These are phyloP conservation scores for Ceratina japonica DNA, from an alignment of 1,140 invertebrate species.

Conservation along the genomic window DNA sequence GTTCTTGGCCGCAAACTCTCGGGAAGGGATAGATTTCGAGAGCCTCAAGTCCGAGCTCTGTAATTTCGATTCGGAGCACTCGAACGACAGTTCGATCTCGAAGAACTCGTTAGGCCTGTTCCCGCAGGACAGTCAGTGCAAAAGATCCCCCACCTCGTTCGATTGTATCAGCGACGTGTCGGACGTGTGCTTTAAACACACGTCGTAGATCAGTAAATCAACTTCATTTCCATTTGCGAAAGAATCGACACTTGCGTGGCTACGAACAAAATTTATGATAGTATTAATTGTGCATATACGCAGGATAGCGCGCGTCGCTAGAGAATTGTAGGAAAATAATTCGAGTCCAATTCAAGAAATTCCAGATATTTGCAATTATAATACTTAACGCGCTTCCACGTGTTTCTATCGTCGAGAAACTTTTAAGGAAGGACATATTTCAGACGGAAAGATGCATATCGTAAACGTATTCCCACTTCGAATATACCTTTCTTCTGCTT, in stretches of 20 bases:
- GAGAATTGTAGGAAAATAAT: conserved; percentile 37
- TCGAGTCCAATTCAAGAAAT: not conserved
- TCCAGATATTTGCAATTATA: conserved; percentile 41
- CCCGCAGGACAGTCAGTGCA: conserved; percentile 53
- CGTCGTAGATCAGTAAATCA: conserved; percentile 46
- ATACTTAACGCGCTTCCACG: conserved; percentile 31
- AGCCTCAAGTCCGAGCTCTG: conserved; percentile 73
- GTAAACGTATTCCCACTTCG: conserved; percentile 44
- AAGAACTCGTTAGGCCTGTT: conserved; percentile 67
- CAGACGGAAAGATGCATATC: conserved; percentile 46
- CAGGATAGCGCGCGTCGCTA: conserved; percentile 48
- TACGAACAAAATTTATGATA: conserved; percentile 48
- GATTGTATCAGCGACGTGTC: conserved; percentile 36
- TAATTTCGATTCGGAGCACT: conserved; percentile 72
- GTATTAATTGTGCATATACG: conserved; percentile 10
- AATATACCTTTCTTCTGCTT: conserved; percentile 46
- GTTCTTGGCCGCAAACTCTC: conserved; percentile 74
- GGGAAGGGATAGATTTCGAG: conserved; percentile 77
- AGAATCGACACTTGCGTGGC: conserved; percentile 60
- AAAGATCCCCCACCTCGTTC: conserved; percentile 56
- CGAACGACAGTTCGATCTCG: conserved; percentile 70
- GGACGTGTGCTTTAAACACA: conserved; percentile 18
- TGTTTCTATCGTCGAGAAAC: conserved; percentile 52
- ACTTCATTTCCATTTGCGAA: conserved; percentile 47
- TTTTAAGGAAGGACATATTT: conserved; percentile 60